Base-by-base conservation (phyloP, 2,888 invertebrate genomes). In the Coelogynopora nodosa region DNA sequence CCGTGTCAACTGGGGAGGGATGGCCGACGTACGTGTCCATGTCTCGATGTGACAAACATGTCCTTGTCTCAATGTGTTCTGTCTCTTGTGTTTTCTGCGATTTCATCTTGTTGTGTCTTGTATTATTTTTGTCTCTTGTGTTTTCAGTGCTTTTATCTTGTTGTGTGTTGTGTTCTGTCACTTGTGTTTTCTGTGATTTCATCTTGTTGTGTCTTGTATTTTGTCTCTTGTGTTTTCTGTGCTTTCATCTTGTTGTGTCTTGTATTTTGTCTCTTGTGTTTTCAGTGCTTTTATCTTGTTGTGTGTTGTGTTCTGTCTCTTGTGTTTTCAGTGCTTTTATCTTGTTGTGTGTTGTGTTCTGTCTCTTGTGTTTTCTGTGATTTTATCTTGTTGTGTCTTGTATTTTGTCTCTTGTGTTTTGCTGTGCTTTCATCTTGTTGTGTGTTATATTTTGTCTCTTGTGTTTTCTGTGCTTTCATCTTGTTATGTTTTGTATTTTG, bases 1-100 rank as follows among this genome's bases (percentile, higher is more conserved):
- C 99, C 89, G 99, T 99, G 89, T 98, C 99, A 93, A 99, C 99
- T 86, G 98, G 98, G 90, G 98, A 98, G 93, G 98, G 98, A 90
- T 98, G 98, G 98, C 98, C 98, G 90, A 95, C 95, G 97, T 97
- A 93, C 94, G 95, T 85, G 85, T n/a, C n/a, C n/a, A n/a, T n/a
- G n/a, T n/a, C n/a, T n/a, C n/a, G n/a, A n/a, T n/a, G n/a, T n/a
- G n/a, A n/a, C n/a, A n/a, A n/a, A n/a, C n/a, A n/a, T n/a, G n/a
- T n/a, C n/a, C n/a, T n/a, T n/a, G n/a, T n/a, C n/a, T n/a, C n/a
- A n/a, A n/a, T 82, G 0, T 23, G 0, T 82, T 30, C 29, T 82
- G n/a, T 30, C 27, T 82, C 82, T 10, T 30, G 0, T n/a, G n/a
- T 30, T 0, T 30, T 30, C 29, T 29, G n/a, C 23, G n/a, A n/a